phyloP scores from a whole-genome alignment of 2,888 invertebrate species.

The Agonopterix arenella region DNA sequence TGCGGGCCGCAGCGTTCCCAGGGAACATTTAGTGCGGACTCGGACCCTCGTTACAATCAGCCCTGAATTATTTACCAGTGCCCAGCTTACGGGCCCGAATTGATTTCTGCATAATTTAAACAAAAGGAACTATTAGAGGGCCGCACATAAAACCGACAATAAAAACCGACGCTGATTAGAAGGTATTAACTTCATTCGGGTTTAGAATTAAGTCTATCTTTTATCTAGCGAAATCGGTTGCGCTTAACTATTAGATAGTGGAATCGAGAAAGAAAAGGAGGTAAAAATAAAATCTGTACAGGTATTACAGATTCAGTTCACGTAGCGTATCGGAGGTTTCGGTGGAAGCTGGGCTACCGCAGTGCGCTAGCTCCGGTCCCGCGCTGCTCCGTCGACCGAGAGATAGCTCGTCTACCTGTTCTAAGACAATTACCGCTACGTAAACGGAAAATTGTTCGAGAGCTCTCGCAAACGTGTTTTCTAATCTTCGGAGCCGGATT shows the following conservation, averaged over 20 bases:
- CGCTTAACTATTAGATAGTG: constrained; percentile 62
- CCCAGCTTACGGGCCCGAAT: constrained; percentile 58
- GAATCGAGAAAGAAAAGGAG: constrained; percentile 62
- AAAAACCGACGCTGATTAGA: constrained; percentile 32
- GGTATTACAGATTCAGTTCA: constrained; percentile 63
- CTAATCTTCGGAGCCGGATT: constrained; percentile 54
- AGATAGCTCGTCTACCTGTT: constrained; percentile 55
- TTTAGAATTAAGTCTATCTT: constrained; percentile 7
- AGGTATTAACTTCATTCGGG: constrained; percentile 3
- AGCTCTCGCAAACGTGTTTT: constrained; percentile 65
- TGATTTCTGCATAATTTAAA: constrained; percentile 72
- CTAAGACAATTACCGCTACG: constrained; percentile 71
- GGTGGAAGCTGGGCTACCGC: constrained; percentile 52
- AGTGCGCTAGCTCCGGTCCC: constrained; percentile 39
- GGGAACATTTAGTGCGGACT: constrained; percentile 57
- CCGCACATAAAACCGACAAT: constrained; percentile 42
- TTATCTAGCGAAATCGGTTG: neutral
- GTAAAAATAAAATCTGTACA: constrained; percentile 72
- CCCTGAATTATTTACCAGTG: constrained; percentile 67
- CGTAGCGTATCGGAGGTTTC: constrained; percentile 64
- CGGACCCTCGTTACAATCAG: constrained; percentile 68
- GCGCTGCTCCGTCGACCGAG: constrained; percentile 29
- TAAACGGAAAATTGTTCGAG: constrained; percentile 69
- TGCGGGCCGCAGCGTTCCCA: constrained; percentile 45
- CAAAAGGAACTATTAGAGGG: constrained; percentile 43